Base-by-base conservation (phyloP, 2,797 vertebrate species). In the Gadopsis bispinosus region DNA sequence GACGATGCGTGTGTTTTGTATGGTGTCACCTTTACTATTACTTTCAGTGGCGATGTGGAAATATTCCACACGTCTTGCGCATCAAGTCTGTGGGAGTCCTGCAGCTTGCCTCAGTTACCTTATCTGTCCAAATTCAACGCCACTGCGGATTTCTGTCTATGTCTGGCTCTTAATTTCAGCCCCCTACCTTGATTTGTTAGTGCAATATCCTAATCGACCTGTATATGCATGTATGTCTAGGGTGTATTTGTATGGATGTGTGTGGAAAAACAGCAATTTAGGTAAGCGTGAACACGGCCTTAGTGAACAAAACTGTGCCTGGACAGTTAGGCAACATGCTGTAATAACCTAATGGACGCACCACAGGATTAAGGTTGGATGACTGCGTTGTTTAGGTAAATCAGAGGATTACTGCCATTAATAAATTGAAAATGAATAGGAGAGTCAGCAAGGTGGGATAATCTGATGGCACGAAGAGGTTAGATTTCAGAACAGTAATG, bases 331-430 rank as follows among this genome's bases (percentile, higher is more conserved):
- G 9, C 51, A 76, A 80, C 64, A 68, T 68, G 10, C 61, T 69
- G 72, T 77, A 81, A 83, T 88, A 89, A 83, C 58, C 37, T 86
- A 86, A 91, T 89, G 87, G 68, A 86, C 9, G 26, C 26, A 41
- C 26, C n/a, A 14, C 74, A 45, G 90, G 83, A 91, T 89, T 83
- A 78, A 62, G 73, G 85, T 76, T 83, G 81, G 72, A 79, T 64
- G 63, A 67, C 70, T 66, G 63, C 37, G 22, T 39, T 79, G 69
- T 78, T 80, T 66, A 13, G 75, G 66, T 33, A 66, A 87, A 75
- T 68, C 73, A 64, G 56, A 61, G 81, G 91, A 92, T 93, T 92
- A 88, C 61, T 80, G 73, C 79, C 75, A 81, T 92, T 89, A 89
- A 81, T 77, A 80, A 56, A 92, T 80, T 81, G 80, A 62, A 78